Evolutionary conservation across 2,113 vertebrate genomes (phyloP).

Genomic region (Chauna torquata): DNA sequence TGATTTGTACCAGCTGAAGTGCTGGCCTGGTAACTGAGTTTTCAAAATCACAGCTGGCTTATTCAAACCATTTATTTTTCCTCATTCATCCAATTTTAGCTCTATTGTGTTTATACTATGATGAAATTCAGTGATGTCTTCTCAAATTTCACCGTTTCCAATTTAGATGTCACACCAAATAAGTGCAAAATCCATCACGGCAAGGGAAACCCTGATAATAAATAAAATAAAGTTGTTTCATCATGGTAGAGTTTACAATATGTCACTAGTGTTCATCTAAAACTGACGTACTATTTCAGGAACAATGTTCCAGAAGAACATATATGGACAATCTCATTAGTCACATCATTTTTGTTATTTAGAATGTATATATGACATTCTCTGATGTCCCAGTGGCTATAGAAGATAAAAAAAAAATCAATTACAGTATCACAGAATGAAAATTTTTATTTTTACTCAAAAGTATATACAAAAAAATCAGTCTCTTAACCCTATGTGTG

Average conservation of each 20-base stretch:
- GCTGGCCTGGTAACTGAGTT: not conserved
- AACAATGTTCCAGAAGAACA: not conserved
- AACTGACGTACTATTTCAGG: not conserved
- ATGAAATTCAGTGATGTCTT: not conserved
- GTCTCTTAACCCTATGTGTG: not conserved
- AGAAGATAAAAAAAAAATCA: not conserved
- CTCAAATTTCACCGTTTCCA: not conserved
- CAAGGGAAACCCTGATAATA: not conserved
- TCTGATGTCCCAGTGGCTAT: not conserved
- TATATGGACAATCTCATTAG: not conserved
- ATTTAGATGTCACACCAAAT: not conserved
- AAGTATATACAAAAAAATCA: not conserved
- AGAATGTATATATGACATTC: not conserved
- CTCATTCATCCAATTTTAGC: not conserved
- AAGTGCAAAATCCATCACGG: not conserved
- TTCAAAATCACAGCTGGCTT: not conserved
- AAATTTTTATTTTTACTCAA: not conserved
- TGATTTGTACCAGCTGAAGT: slow-evolving; percentile 4
- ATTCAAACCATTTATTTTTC: not conserved
- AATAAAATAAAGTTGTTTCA: not conserved
- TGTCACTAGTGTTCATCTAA: not conserved
- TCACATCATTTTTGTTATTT: not conserved
- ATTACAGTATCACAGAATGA: not conserved
- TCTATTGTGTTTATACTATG: not conserved
- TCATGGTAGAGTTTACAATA: not conserved